phyloP scores from a whole-genome alignment of 2,888 invertebrate genomes.

The Conchocele bisecta region DNA sequence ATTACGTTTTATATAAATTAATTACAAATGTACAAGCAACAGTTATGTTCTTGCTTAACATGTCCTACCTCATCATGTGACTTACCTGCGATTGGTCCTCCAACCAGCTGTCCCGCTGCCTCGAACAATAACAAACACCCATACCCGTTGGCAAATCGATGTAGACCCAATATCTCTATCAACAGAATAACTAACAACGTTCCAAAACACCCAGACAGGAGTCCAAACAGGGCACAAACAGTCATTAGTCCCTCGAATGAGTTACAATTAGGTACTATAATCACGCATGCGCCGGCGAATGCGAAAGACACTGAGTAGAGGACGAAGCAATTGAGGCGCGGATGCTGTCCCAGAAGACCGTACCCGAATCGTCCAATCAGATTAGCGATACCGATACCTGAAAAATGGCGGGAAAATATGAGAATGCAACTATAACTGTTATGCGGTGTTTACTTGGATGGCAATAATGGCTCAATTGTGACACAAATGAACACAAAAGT shows the following conservation, averaged over 20 bases:
- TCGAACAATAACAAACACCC: slow-evolving; percentile 66
- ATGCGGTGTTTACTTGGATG: too few relatives aligned
- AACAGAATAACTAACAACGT: slow-evolving; percentile 59
- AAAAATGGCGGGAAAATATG: too few relatives aligned
- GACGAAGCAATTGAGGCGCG: slow-evolving; percentile 40
- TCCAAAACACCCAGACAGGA: slow-evolving; percentile 64
- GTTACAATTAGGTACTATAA: slow-evolving; percentile 45
- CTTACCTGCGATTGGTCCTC: slow-evolving; percentile 69
- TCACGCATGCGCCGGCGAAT: slow-evolving; percentile 57
- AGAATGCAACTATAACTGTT: too few relatives aligned
- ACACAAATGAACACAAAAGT: too few relatives aligned
- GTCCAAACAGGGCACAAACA: slow-evolving; percentile 58
- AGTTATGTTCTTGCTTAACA: background rate
- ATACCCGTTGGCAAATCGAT: slow-evolving; percentile 64
- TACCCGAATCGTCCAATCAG: slow-evolving; percentile 63
- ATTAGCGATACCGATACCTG: slow-evolving; percentile 65
- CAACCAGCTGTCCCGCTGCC: slow-evolving; percentile 65
- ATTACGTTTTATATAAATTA: too few relatives aligned
- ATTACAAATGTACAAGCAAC: too few relatives aligned
- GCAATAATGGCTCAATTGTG: too few relatives aligned
- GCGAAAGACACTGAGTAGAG: slow-evolving; percentile 57
- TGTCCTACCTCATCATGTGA: background rate
- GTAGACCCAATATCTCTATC: slow-evolving; percentile 59
- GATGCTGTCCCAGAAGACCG: slow-evolving; percentile 57
- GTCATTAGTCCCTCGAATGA: slow-evolving; percentile 53